Conservation (phyloP, 2,888 invertebrate species). For the Sepiola atlantica region DNA sequence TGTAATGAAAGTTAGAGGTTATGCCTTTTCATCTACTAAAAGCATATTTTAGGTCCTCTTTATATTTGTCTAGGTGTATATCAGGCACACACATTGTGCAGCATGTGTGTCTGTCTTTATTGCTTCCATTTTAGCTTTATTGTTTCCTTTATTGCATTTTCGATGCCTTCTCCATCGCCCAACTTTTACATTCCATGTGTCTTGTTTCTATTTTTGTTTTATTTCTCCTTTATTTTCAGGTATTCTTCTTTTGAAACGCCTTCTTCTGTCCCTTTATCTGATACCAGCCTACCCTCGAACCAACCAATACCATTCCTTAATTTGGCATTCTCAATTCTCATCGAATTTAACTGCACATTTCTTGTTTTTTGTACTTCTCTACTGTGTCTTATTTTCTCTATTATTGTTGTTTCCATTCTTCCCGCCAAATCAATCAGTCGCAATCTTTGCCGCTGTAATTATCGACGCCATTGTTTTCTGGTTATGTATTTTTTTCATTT, state of each 20-base stretch:
- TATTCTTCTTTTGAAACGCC: not conserved
- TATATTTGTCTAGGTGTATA: too few relatives aligned
- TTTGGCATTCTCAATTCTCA: not conserved
- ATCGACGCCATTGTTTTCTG: constrained; percentile 22
- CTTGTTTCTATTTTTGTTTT: not conserved
- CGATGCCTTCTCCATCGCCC: too few relatives aligned
- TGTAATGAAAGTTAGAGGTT: too few relatives aligned
- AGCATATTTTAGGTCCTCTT: too few relatives aligned
- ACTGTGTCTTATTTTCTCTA: not conserved
- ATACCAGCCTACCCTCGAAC: not conserved
- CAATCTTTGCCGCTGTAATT: constrained; percentile 12
- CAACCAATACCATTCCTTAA: not conserved
- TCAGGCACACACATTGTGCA: too few relatives aligned
- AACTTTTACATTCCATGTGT: not conserved
- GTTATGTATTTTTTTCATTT: not conserved
- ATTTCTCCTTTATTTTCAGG: not conserved
- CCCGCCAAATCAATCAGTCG: not conserved
- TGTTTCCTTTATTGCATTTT: too few relatives aligned
- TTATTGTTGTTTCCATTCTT: not conserved
- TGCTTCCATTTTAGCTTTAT: too few relatives aligned
- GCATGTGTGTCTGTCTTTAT: too few relatives aligned
- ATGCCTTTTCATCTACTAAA: too few relatives aligned
- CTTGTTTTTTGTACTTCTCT: not conserved
- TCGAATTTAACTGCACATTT: not conserved
- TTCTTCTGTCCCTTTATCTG: not conserved